Percentiles rank a stretch among this genome's conserved stretches.
These are phyloP conservation scores for Mizuhopecten yessoensis DNA, from an alignment of 1,140 invertebrate genomes.

Conservation along the genomic window DNA sequence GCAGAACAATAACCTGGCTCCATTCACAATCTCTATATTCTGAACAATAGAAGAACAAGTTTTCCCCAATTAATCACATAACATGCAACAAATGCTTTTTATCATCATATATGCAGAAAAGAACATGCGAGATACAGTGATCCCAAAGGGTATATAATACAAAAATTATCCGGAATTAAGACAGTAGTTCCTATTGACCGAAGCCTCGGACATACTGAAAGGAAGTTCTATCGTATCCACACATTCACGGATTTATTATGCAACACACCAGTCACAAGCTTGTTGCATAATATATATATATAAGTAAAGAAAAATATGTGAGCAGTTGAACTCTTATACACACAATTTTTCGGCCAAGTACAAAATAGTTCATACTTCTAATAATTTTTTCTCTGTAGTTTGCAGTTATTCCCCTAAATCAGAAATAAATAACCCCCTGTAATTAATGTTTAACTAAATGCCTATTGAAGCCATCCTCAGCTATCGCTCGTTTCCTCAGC, in stretches of 20 bases:
- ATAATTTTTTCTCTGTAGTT: constrained; percentile 6
- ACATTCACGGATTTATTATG: background rate
- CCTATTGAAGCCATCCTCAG: constrained; percentile 61
- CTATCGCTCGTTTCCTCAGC: constrained; percentile 81
- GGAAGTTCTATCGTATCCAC: background rate
- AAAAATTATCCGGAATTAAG: background rate
- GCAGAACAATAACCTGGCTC: background rate
- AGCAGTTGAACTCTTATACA: background rate
- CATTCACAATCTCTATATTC: background rate
- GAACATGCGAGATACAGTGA: background rate
- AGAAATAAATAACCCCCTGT: constrained; percentile 18
- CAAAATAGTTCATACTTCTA: constrained; percentile 33
- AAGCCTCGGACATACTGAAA: background rate
- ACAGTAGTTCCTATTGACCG: background rate
- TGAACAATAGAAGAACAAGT: background rate
- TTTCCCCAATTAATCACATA: no score
- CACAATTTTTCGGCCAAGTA: background rate
- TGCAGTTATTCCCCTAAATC: background rate
- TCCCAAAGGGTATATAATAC: constrained; percentile 24
- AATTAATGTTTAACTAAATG: background rate
- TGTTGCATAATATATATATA: constrained; percentile 30
- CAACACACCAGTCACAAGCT: background rate
- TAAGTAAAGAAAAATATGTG: constrained; percentile 13
- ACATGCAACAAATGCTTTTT: background rate
- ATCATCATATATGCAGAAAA: background rate